These are phyloP conservation scores for Habroteleia sp. DNA, from an alignment of 2,888 invertebrate species.

Conservation along the genomic window DNA sequence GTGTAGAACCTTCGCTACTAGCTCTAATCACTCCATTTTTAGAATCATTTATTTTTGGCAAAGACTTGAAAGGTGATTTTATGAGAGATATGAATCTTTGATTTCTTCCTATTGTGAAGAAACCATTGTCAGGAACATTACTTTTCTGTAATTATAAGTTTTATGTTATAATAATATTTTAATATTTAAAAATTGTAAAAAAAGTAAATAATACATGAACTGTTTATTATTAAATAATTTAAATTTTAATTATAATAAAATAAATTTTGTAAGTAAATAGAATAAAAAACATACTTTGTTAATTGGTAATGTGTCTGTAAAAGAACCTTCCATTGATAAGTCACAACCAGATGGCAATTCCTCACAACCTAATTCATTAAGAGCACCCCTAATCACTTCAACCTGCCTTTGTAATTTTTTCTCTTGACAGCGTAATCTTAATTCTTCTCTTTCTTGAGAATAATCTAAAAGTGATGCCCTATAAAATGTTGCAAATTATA, in stretches of 20 bases:
- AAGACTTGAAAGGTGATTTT: conserved; percentile 78
- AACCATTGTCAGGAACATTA: conserved; percentile 76
- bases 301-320: conserved; percentile 74
- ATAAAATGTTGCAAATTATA: conserved; percentile 25
- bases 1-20: conserved; percentile 76
- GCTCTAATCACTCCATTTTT: conserved; percentile 77
- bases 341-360: conserved; percentile 93
- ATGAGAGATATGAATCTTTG: conserved; percentile 76
- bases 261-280: too few relatives aligned
- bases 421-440: conserved; percentile 91
- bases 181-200: too few relatives aligned
- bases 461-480: conserved; percentile 75
- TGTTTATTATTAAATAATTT: too few relatives aligned
- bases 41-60: conserved; percentile 75
- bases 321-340: conserved; percentile 82
- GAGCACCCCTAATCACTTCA: conserved; percentile 91
- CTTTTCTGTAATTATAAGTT: conserved; percentile 75
- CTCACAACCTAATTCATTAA: conserved; percentile 93
- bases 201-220: too few relatives aligned
- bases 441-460: conserved; percentile 84
- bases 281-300: conserved; percentile 74
- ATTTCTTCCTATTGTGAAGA: conserved; percentile 78
- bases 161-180: too few relatives aligned
- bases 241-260: background rate
- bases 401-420: conserved; percentile 91